These are phyloP conservation scores for Tachuris rubrigastra DNA, from an alignment of 2,113 vertebrate species.

Conservation along the genomic window DNA sequence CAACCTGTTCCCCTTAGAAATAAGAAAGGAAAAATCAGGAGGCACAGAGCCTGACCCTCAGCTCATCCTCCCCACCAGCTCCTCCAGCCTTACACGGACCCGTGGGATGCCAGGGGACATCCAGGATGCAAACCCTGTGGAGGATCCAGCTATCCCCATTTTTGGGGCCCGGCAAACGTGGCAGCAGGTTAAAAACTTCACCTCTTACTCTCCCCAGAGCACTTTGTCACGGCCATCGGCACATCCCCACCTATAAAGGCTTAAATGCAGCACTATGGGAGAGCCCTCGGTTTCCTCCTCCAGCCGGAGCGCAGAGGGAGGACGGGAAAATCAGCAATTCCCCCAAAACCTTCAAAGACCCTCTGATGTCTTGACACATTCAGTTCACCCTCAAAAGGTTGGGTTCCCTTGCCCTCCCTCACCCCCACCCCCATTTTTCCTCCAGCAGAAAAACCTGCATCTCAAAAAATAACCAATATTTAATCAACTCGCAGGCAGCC, in stretches of 20 bases:
- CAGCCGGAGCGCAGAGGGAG: background rate
- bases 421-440: background rate
- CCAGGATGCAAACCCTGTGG: accelerated
- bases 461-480: background rate
- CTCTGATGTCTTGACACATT: constrained; percentile 36
- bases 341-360: background rate
- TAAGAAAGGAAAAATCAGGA: background rate
- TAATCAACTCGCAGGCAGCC: background rate
- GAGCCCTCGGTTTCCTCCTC: background rate
- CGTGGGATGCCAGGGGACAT: accelerated
- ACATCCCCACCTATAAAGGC: background rate
- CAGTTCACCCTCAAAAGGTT: background rate
- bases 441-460: background rate
- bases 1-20: background rate
- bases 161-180: accelerated
- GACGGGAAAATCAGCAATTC: background rate
- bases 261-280: background rate
- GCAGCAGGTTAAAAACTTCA: background rate
- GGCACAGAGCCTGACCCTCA: background rate
- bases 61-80: background rate
- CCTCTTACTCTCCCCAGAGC: background rate
- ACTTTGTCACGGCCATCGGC: background rate
- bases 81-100: background rate
- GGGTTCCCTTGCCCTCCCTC: accelerated
- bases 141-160: background rate